phyloP scores from a whole-genome alignment of 2,797 vertebrate genomes.

The Chelidonichthys spinosus region DNA sequence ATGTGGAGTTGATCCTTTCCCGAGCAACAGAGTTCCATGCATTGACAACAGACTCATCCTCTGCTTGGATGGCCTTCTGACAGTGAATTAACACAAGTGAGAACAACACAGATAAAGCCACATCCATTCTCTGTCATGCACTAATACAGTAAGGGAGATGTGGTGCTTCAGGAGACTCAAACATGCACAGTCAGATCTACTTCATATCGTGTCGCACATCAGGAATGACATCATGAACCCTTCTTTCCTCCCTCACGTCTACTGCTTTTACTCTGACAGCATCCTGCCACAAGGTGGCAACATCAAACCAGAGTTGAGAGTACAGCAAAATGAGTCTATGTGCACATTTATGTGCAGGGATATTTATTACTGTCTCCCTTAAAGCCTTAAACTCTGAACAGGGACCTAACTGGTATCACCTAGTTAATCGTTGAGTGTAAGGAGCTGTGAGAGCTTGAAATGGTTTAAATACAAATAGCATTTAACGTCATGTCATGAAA shows the following conservation, averaged over 20 bases:
- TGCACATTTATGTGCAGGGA: neutral
- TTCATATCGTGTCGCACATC: slow-evolving; percentile 1
- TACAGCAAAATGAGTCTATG: neutral
- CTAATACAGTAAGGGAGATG: neutral
- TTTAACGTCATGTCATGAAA: no score
- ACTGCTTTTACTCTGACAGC: neutral
- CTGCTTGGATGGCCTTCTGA: slow-evolving; percentile 18
- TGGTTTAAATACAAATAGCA: no score
- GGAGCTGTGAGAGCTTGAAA: no score
- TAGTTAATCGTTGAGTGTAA: no score
- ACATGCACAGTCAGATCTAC: slow-evolving; percentile 27
- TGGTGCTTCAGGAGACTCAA: slow-evolving; percentile 11
- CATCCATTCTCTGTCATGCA: slow-evolving; percentile 59
- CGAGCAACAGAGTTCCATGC: slow-evolving; percentile 37
- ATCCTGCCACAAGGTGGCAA: slow-evolving; percentile 38
- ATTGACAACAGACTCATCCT: slow-evolving; percentile 19
- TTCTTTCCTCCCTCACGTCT: neutral
- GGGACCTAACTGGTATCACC: no score
- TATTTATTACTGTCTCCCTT: no score
- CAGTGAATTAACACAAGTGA: slow-evolving; percentile 11
- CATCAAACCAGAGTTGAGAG: neutral
- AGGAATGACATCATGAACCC: neutral
- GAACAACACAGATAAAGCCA: slow-evolving; percentile 10
- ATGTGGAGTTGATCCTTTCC: slow-evolving; percentile 30
- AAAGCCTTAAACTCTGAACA: no score